Percentiles rank a stretch among this genome's conserved stretches.
phyloP scores from a whole-genome alignment of 1,140 invertebrate genomes.

The Druon quercuslanigerum region DNA sequence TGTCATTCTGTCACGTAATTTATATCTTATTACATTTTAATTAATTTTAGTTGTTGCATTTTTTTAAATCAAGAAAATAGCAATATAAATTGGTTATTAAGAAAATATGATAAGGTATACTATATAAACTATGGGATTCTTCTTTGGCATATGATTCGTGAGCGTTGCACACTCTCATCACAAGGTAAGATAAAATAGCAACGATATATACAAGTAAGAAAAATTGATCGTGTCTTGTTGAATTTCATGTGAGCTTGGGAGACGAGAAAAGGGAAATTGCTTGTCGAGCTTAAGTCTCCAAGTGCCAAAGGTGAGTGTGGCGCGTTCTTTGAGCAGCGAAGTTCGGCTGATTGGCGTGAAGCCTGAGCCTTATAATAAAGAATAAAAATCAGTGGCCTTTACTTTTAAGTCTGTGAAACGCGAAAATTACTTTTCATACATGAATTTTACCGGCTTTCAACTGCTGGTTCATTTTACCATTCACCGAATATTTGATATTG shows the following conservation, averaged over 20 bases:
- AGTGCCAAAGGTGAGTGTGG: slow-evolving; percentile 27
- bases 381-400: slow-evolving; percentile 8
- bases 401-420: background rate
- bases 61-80: no score
- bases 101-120: no score
- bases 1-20: no score
- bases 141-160: slow-evolving; percentile 8
- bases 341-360: slow-evolving; percentile 19
- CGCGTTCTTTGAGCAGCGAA: slow-evolving; percentile 1
- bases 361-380: slow-evolving; percentile 16
- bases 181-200: background rate
- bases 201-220: slow-evolving; percentile 1
- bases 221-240: slow-evolving; percentile 24
- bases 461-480: background rate
- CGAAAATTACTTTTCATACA: background rate
- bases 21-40: no score
- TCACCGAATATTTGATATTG: no score
- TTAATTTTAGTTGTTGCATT: no score
- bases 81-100: no score
- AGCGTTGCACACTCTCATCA: slow-evolving; percentile 22
- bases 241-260: slow-evolving; percentile 4
- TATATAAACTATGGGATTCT: no score
- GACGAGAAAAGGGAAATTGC: slow-evolving; percentile 30
- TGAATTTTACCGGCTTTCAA: background rate
- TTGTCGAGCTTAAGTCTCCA: slow-evolving; percentile 28